Evolutionary conservation across 2,888 invertebrate species (phyloP), one percentile per base, ranked within the genome.

Genomic region (Troglohyphantes excavatus): DNA sequence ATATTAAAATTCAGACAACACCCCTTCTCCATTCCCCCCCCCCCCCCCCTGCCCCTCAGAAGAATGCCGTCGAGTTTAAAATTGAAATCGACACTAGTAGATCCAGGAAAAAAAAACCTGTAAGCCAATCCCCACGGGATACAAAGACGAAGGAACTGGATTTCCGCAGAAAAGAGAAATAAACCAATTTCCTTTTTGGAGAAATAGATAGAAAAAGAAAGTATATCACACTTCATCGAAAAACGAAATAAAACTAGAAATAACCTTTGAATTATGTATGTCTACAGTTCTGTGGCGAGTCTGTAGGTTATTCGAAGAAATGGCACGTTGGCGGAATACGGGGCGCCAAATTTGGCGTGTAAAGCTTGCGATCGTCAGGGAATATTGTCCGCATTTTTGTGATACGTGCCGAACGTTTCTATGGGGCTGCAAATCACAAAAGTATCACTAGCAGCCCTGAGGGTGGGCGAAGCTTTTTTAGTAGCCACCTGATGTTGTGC

Each of bases 221-320:
- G 3, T 33, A 33, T 53, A 13, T 53, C 53, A 53, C 39, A 33
- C 33, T 13, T 53, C 53, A 13, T 13, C 53, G 17, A 2, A 53
- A 53, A 53, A 53, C 53, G 53, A n/a, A 53, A 53, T 53, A 53
- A 53, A 53, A 53, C n/a, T 53, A 17, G n/a, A 53, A 17, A 53
- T 53, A 13, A 2, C n/a, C n/a, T 17, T 17, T 53, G 53, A 53
- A 53, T 53, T 17, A 53, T 53, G 53, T n/a, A 53, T 53, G 9
- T 9, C 33, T 33, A 53, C 1, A 53, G 17, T 17, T 53, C 53
- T 53, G n/a, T 53, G 7, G 39, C 39, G 7, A 11, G 39, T n/a
- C 9, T 39, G 39, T 39, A 13, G 39, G 39, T 11, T 39, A 13
- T 39, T 13, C 3, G 13, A 2, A 39, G 39, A 39, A 39, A 11